Conservation (phyloP, 2,888 invertebrate species). For the Drosophila dives region DNA sequence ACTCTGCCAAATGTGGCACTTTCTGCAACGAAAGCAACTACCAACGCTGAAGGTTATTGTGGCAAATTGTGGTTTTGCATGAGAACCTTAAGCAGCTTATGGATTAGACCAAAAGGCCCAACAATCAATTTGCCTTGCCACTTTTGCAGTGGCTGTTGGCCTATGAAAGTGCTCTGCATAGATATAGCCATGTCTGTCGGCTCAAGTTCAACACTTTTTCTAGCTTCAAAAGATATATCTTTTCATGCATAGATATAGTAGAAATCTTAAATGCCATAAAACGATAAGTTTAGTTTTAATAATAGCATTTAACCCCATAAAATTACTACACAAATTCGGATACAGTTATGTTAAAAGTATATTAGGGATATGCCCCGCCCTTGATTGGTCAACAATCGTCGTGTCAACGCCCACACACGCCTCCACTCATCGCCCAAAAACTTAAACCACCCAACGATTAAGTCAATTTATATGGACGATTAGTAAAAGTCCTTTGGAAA, state of each 20-base stretch:
- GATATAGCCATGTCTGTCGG: background rate
- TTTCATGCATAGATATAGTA: background rate
- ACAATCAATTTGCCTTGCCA: conserved; percentile 22
- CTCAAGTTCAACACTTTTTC: conserved; percentile 12
- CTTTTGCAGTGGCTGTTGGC: conserved; percentile 4
- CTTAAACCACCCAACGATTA: background rate
- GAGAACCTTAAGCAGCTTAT: conserved; percentile 70
- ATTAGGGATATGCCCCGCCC: background rate
- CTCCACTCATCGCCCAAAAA: background rate
- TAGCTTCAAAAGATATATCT: background rate
- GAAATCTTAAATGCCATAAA: background rate
- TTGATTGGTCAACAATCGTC: background rate
- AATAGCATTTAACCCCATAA: background rate
- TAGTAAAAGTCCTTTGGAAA: background rate
- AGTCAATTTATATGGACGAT: background rate
- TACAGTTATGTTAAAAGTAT: background rate
- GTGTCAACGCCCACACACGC: background rate
- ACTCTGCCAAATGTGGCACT: conserved; percentile 57
- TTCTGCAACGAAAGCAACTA: conserved; percentile 36
- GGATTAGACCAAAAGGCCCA: conserved; percentile 40
- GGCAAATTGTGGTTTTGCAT: conserved; percentile 65
- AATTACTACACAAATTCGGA: background rate
- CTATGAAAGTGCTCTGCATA: conserved; percentile 3
- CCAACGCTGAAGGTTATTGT: conserved; percentile 69
- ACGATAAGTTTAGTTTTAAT: background rate